Conservation (phyloP, 1,140 invertebrate species). For the Hyposmocoma kahamanoa region DNA sequence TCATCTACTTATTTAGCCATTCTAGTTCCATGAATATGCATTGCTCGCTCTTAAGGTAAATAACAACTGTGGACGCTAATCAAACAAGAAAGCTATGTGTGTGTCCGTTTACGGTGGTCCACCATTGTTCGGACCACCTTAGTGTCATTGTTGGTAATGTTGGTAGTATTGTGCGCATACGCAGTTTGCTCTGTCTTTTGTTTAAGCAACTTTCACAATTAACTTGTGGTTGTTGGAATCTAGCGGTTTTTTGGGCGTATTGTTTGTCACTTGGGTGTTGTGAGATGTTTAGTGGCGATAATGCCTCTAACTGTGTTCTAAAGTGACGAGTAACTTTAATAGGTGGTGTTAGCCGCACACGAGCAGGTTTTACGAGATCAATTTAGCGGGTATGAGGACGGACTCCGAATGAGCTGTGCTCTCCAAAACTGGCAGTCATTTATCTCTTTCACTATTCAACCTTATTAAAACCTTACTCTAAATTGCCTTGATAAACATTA, state of each 20-base stretch:
- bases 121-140: slow-evolving; percentile 24
- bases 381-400: no score
- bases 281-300: not conserved
- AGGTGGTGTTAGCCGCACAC: no score
- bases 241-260: not conserved
- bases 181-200: slow-evolving; percentile 19
- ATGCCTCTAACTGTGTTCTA: no score
- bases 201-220: slow-evolving; percentile 34
- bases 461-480: no score
- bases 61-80: slow-evolving; percentile 25
- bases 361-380: no score
- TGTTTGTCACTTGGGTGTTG: not conserved
- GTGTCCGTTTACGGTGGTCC: slow-evolving; percentile 27
- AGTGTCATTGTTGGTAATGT: slow-evolving; percentile 9
- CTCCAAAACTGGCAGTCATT: no score
- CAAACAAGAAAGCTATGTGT: slow-evolving; percentile 28
- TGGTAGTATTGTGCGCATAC: not conserved
- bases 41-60: slow-evolving; percentile 17
- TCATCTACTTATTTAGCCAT: not conserved
- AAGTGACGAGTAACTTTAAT: no score
- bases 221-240: slow-evolving; percentile 10
- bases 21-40: slow-evolving; percentile 1
- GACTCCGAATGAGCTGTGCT: no score
- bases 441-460: no score
- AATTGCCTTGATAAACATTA: no score